Conservation (phyloP, 2,113 vertebrate genomes). For the Gobio gobio region DNA sequence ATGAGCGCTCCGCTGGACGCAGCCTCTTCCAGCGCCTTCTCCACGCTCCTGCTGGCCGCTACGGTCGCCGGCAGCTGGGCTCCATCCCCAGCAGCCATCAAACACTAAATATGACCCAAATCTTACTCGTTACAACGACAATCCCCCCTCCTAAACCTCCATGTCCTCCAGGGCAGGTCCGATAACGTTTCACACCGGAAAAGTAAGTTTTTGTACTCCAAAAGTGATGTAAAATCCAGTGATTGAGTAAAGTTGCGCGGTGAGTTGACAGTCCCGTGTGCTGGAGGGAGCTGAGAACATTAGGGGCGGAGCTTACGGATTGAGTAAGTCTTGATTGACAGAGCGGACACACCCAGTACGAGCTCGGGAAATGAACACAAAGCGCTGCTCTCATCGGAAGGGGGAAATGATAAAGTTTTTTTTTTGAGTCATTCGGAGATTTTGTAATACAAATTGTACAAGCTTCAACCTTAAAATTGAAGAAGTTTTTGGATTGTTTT, state of each 20-base stretch:
- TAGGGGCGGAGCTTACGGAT: constrained; percentile 24
- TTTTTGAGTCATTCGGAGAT: neutral
- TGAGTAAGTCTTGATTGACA: constrained; percentile 56
- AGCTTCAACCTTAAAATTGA: neutral
- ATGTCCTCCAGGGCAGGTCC: constrained; percentile 44
- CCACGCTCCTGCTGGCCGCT: constrained; percentile 85
- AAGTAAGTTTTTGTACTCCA: constrained; percentile 45
- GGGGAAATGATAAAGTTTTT: constrained; percentile 24
- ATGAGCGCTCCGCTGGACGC: constrained; percentile 85
- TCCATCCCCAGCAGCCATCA: constrained; percentile 85
- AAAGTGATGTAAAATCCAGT: constrained; percentile 43
- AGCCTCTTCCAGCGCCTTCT: constrained; percentile 90
- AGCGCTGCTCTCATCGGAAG: neutral
- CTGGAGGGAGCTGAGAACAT: constrained; percentile 45
- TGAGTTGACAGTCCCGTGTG: constrained; percentile 74
- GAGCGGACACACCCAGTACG: constrained; percentile 28
- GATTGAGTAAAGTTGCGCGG: constrained; percentile 41
- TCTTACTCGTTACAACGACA: constrained; percentile 54
- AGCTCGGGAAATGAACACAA: neutral
- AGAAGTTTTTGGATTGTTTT: neutral
- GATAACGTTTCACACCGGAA: neutral
- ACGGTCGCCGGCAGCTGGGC: constrained; percentile 79
- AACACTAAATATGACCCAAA: constrained; percentile 63
- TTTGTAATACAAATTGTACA: neutral
- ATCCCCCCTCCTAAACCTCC: constrained; percentile 55